Conservation (phyloP, 2,113 vertebrate genomes). For the Terrapene triunguis region DNA sequence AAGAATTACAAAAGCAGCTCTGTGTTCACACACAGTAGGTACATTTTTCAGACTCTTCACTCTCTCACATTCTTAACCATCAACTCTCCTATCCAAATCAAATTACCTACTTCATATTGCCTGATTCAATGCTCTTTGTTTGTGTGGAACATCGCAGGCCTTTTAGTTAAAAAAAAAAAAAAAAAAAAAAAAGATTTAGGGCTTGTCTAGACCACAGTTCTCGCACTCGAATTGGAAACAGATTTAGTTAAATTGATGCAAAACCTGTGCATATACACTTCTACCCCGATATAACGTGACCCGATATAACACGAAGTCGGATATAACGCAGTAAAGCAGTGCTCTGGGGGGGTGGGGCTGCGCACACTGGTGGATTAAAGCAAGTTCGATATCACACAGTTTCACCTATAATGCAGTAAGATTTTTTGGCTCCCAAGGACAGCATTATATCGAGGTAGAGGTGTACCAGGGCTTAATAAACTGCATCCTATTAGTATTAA, state of each 20-base stretch:
- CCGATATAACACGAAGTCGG: too few species aligned
- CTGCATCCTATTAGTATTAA: neutral
- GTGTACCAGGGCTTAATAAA: neutral
- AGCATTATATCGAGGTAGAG: too few species aligned
- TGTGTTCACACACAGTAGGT: conserved; percentile 19
- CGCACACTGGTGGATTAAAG: too few species aligned
- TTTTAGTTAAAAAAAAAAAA: neutral
- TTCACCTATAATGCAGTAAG: too few species aligned
- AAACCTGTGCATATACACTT: neutral
- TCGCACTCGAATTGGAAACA: neutral
- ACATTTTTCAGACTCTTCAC: neutral
- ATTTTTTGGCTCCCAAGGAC: too few species aligned
- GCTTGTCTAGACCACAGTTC: neutral
- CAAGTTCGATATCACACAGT: too few species aligned
- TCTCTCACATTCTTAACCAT: neutral
- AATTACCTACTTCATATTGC: neutral
- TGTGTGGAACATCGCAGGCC: neutral
- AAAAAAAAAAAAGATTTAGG: neutral
- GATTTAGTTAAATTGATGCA: neutral
- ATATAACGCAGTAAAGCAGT: too few species aligned
- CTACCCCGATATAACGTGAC: too few species aligned
- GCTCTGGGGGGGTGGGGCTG: too few species aligned
- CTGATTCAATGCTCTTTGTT: neutral
- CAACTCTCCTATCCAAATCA: neutral
- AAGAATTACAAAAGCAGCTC: conserved; percentile 8